phyloP scores from a whole-genome alignment of 2,113 vertebrate species.

The Pyxicephalus adspersus region DNA sequence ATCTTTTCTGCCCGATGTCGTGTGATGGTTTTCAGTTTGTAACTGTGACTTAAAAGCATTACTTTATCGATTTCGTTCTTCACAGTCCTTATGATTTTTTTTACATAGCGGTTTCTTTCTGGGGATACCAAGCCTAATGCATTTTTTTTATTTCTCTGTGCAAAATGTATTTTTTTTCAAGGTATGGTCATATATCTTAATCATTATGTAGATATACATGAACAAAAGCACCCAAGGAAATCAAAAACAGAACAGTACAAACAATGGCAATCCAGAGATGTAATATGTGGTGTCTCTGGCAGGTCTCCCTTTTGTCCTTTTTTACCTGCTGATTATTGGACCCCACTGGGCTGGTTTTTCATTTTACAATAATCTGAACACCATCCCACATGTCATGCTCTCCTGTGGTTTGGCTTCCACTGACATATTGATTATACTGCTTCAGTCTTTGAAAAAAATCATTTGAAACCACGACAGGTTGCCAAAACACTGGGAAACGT shows the following conservation, averaged over 20 bases:
- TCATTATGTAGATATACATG: background rate
- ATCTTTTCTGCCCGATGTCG: constrained; percentile 45
- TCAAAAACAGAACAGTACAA: background rate
- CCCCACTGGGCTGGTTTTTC: background rate
- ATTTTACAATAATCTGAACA: background rate
- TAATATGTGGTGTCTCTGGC: background rate
- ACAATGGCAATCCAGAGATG: background rate
- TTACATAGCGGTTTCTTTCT: constrained; percentile 10
- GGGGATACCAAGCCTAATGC: constrained; percentile 18
- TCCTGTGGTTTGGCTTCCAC: background rate
- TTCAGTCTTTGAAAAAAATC: background rate
- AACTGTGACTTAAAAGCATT: constrained; percentile 55
- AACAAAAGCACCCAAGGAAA: background rate
- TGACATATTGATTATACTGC: constrained; percentile 1
- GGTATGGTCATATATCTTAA: background rate
- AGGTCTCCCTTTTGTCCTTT: background rate
- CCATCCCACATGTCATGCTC: background rate
- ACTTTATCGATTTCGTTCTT: constrained; percentile 53
- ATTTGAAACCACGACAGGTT: background rate
- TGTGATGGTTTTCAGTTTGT: constrained; percentile 52
- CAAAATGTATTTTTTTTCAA: background rate
- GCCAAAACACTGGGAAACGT: background rate
- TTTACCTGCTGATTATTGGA: background rate
- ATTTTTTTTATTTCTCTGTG: constrained; percentile 7
- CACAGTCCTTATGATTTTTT: constrained; percentile 33